These are phyloP conservation scores for Calliopsis andreniformis DNA, from an alignment of 1,140 invertebrate species.

Conservation along the genomic window DNA sequence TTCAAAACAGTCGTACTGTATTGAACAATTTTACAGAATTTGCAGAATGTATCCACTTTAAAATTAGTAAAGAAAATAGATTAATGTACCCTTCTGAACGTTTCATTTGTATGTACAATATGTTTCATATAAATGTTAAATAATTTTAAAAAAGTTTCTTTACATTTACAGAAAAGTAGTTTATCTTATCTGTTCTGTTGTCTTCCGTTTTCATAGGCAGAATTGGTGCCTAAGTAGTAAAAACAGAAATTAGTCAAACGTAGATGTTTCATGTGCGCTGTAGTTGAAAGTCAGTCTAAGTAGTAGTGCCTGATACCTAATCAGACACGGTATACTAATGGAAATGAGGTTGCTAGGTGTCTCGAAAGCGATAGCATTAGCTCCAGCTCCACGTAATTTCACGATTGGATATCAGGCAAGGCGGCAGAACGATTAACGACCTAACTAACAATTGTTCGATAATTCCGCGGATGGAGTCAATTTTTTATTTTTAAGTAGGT, in stretches of 20 bases:
- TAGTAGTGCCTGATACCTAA: not conserved
- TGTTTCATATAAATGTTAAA: too few relatives aligned
- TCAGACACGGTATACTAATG: not conserved
- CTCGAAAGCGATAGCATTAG: not conserved
- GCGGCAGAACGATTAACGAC: slow-evolving; percentile 11
- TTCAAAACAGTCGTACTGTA: too few relatives aligned
- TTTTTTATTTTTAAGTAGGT: slow-evolving; percentile 30
- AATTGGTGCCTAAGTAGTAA: not conserved
- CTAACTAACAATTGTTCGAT: slow-evolving; percentile 14
- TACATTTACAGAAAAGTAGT: too few relatives aligned
- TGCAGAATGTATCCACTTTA: too few relatives aligned
- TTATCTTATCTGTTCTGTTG: too few relatives aligned
- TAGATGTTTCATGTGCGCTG: not conserved
- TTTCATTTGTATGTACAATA: too few relatives aligned
- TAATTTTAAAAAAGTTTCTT: too few relatives aligned
- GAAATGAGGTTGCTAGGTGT: not conserved
- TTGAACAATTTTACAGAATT: too few relatives aligned
- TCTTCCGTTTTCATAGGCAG: too few relatives aligned
- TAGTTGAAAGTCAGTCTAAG: not conserved
- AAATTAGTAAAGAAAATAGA: too few relatives aligned
- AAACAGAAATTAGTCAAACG: not conserved
- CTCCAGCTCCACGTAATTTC: slow-evolving; percentile 12
- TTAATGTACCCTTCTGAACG: too few relatives aligned
- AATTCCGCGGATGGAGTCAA: slow-evolving; percentile 1
- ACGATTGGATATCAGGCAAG: not conserved